Conservation (phyloP, 1,140 invertebrate genomes). For the Meloidogyne hapla region DNA sequence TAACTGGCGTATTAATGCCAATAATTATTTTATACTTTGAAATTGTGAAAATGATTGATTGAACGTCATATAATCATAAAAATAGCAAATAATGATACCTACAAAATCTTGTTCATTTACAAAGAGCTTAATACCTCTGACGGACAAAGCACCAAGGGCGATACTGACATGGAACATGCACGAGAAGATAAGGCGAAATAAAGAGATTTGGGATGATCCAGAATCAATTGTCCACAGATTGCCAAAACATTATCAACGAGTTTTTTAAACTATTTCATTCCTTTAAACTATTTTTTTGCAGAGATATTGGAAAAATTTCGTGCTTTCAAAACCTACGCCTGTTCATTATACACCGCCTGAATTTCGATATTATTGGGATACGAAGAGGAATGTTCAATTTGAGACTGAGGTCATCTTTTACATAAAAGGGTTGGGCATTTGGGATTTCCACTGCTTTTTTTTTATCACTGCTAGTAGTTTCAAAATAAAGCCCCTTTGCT, state of each 20-base stretch:
- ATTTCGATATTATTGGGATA: constrained; percentile 75
- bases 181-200: constrained; percentile 58
- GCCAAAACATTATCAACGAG: constrained; percentile 76
- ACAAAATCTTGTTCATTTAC: constrained; percentile 42
- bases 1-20: neutral
- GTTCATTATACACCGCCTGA: constrained; percentile 81
- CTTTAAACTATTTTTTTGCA: constrained; percentile 66
- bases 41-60: too few species aligned
- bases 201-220: constrained; percentile 61
- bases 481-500: too few species aligned
- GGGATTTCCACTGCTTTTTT: too few species aligned
- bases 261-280: neutral
- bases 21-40: too few species aligned
- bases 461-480: too few species aligned
- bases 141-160: constrained; percentile 42
- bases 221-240: constrained; percentile 66
- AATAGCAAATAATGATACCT: neutral
- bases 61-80: too few species aligned
- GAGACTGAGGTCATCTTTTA: constrained; percentile 52
- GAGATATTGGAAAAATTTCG: constrained; percentile 80
- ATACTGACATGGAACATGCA: constrained; percentile 62
- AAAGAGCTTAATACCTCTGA: constrained; percentile 57
- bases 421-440: constrained; percentile 27
- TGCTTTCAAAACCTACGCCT: constrained; percentile 73
- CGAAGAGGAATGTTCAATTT: constrained; percentile 70